Percentiles rank a stretch among this genome's conserved stretches.
Conservation (phyloP, 2,113 vertebrate species). For the Nothocercus nigrocapillus region DNA sequence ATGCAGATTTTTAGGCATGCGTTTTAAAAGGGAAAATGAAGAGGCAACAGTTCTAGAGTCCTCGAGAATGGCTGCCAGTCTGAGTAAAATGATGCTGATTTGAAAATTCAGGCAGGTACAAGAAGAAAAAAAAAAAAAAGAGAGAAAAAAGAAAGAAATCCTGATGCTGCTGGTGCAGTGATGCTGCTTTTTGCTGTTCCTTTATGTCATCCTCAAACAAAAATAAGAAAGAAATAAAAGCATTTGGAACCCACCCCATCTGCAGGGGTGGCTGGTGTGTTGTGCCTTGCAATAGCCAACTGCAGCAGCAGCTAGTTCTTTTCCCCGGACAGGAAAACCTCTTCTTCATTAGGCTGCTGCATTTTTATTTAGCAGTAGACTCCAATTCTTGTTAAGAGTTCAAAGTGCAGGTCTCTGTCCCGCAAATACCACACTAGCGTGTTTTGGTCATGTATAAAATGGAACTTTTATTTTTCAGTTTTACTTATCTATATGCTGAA, state of each 20-base stretch:
- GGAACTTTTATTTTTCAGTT: slow-evolving; percentile 70
- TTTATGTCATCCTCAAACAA: slow-evolving; percentile 62
- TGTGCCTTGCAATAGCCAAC: slow-evolving; percentile 40
- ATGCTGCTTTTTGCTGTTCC: slow-evolving; percentile 42
- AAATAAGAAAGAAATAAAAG: background rate
- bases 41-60: background rate
- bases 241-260: slow-evolving; percentile 67
- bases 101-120: slow-evolving; percentile 53
- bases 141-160: background rate
- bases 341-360: slow-evolving; percentile 21
- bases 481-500: slow-evolving; percentile 73
- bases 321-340: slow-evolving; percentile 19
- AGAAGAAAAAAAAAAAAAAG: background rate
- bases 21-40: slow-evolving; percentile 31
- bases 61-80: slow-evolving; percentile 71
- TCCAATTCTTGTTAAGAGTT: slow-evolving; percentile 37
- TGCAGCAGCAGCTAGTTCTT: slow-evolving; percentile 39
- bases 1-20: background rate
- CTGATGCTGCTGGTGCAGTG: slow-evolving; percentile 59
- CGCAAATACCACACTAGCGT: slow-evolving; percentile 37
- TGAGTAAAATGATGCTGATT: slow-evolving; percentile 25
- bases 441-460: slow-evolving; percentile 85
- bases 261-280: slow-evolving; percentile 34
- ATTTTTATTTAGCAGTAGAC: background rate
- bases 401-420: slow-evolving; percentile 64